Percentiles rank a stretch among this genome's conserved stretches.
Evolutionary conservation across 2,113 vertebrate genomes (phyloP).

Genomic region (Phycodurus eques): DNA sequence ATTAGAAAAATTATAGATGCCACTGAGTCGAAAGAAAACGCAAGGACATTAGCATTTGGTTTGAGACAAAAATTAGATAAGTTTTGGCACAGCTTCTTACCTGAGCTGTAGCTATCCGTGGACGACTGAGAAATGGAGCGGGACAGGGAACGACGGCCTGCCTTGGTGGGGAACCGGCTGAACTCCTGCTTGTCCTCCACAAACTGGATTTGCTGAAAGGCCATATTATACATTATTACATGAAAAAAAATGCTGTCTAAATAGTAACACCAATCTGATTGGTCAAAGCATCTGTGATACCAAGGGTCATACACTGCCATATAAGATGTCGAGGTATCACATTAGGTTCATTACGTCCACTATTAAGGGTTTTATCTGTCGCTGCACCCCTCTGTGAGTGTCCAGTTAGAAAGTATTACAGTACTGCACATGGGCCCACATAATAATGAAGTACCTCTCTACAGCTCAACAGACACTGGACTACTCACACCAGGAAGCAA

Average conservation of each 20-base stretch:
- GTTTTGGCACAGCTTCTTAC: slow-evolving; percentile 56
- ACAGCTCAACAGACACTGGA: slow-evolving; percentile 17
- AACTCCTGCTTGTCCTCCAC: slow-evolving; percentile 96
- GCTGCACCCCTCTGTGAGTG: background rate
- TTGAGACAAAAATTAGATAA: background rate
- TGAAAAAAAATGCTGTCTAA: background rate
- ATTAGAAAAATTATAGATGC: background rate
- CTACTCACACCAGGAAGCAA: background rate
- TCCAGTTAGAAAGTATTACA: background rate
- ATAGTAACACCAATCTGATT: background rate
- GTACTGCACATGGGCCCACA: background rate
- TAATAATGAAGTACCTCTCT: background rate
- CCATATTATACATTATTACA: background rate
- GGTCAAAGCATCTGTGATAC: background rate
- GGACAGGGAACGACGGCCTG: slow-evolving; percentile 89
- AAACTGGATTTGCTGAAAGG: slow-evolving; percentile 86
- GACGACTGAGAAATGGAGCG: slow-evolving; percentile 96
- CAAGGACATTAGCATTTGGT: background rate
- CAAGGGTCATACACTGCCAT: background rate
- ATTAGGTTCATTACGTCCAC: background rate
- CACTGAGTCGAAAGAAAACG: background rate
- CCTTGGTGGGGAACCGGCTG: slow-evolving; percentile 89
- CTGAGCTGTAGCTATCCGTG: slow-evolving; percentile 94
- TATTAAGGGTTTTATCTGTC: background rate
- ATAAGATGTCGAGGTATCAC: background rate